Percentiles rank a stretch among this genome's conserved stretches.
Evolutionary conservation across 2,113 vertebrate species (phyloP).

Genomic region (Craseonycteris thonglongyai): DNA sequence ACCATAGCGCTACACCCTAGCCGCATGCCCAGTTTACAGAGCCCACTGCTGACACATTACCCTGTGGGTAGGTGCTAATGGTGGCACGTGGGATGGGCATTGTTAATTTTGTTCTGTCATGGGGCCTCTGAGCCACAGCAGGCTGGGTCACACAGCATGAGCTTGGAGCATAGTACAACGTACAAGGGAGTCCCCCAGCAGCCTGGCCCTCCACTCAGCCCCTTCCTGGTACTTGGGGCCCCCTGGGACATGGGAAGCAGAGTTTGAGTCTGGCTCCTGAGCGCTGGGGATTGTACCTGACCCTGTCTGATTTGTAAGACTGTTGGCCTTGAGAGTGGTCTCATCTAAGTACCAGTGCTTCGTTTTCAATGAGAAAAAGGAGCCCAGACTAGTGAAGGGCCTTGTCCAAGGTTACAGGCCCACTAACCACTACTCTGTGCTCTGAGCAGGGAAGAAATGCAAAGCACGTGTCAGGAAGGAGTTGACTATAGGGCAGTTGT

Average conservation of each 20-base stretch:
- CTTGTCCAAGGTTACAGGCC: neutral
- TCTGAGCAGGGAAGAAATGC: neutral
- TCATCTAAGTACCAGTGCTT: neutral
- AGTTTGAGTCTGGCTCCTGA: neutral
- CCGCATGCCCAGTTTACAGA: neutral
- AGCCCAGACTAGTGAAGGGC: neutral
- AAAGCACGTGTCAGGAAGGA: neutral
- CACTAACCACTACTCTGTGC: no score
- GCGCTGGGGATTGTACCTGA: rapidly evolving
- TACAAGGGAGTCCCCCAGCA: rapidly evolving
- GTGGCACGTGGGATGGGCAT: rapidly evolving
- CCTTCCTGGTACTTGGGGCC: neutral
- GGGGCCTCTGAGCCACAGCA: neutral
- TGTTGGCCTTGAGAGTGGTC: neutral
- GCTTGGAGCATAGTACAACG: neutral
- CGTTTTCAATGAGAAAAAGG: neutral
- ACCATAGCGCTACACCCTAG: neutral
- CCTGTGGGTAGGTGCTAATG: neutral
- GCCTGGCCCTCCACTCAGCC: neutral
- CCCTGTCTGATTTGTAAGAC: neutral
- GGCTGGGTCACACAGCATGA: neutral
- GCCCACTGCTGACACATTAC: neutral
- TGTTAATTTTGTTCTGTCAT: neutral
- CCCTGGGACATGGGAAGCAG: neutral
- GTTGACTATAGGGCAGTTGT: rapidly evolving